phyloP scores from a whole-genome alignment of 1,140 invertebrate species.

The Drosophila seguyi region DNA sequence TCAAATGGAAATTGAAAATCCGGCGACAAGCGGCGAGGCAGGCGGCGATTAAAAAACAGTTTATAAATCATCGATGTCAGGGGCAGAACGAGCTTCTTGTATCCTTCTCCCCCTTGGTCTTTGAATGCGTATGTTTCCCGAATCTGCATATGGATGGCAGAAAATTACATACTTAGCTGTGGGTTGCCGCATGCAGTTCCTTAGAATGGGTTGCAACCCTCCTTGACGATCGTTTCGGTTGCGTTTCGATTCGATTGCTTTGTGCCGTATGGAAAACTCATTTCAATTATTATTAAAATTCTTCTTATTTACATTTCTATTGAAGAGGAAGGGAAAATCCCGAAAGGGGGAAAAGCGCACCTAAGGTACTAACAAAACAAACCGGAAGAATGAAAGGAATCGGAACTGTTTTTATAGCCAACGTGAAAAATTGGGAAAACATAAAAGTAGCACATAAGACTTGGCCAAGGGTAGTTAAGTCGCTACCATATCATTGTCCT shows the following conservation, averaged over 20 bases:
- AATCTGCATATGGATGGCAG: conserved; percentile 61
- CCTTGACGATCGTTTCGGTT: conserved; percentile 9
- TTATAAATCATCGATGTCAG: conserved; percentile 73
- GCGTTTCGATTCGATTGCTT: conserved; percentile 22
- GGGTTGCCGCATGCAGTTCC: conserved; percentile 72
- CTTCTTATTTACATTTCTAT: conserved; percentile 80
- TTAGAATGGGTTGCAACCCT: conserved; percentile 36
- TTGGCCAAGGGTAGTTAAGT: conserved; percentile 52
- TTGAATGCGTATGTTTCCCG: neutral
- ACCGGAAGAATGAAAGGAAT: conserved; percentile 36
- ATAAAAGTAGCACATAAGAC: conserved; percentile 60
- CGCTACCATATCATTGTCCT: conserved; percentile 50
- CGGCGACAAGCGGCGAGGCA: conserved; percentile 22
- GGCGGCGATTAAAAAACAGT: conserved; percentile 71
- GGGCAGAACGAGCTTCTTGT: conserved; percentile 6
- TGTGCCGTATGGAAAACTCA: too few species aligned
- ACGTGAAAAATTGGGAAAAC: conserved; percentile 75
- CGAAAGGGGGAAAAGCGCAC: conserved; percentile 41
- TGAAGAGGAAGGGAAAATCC: conserved; percentile 41
- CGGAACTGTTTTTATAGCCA: conserved; percentile 48
- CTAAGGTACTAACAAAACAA: conserved; percentile 46
- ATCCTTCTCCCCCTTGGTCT: neutral
- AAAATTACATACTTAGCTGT: conserved; percentile 64
- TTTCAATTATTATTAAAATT: conserved; percentile 84
- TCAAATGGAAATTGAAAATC: conserved; percentile 37